Base-by-base conservation (phyloP, 2,888 invertebrate genomes). In the Bhutanitis thaidina region DNA sequence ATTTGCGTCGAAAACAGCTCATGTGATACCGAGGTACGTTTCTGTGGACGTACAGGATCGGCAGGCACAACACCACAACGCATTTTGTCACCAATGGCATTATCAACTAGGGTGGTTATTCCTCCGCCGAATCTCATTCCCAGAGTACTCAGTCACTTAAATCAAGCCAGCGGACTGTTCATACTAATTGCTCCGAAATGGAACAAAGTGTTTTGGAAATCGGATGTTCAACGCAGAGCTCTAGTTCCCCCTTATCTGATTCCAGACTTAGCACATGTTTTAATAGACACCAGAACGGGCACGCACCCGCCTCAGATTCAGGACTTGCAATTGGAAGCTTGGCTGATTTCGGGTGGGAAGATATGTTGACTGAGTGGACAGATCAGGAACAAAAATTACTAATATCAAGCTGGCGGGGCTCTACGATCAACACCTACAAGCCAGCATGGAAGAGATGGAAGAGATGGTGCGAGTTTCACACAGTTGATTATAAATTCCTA, bases 111-210 rank as follows among this genome's bases (percentile, higher is more conserved):
- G 15, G 1, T 43, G 32, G 41, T 1, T 41, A 15, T 41, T 41
- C 15, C 30, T 10, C 29, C 41, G 7, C 30, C 41, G 7, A 41
- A 32, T 16, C 41, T 41, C 7, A 41, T 41, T 7, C 58, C 60
- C n/a, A 44, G 48, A 36, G 61, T 62, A 0, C 50, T 62, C 12
- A 29, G 43, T 3, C 62, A 67, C 27, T 49, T 63, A 34, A 60
- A 58, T 39, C 14, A 30, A 13, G 58, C 43, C 10, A 14, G 12
- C 43, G 32, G 8, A 29, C 29, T 67, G 61, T 45, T 20, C 20
- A 56, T 69, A 5, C 32, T 69, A 27, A 52, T 68, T 40, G 62
- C 60, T 1, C 64, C 65, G 12, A 59, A 49, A 1, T 66, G 64
- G 62, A 49, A 57, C n/a, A 62, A 55, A 32, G 58, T 57, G 1